Evolutionary conservation across 1,140 invertebrate genomes (phyloP).

Genomic region (Ceratosolen solmsi): DNA sequence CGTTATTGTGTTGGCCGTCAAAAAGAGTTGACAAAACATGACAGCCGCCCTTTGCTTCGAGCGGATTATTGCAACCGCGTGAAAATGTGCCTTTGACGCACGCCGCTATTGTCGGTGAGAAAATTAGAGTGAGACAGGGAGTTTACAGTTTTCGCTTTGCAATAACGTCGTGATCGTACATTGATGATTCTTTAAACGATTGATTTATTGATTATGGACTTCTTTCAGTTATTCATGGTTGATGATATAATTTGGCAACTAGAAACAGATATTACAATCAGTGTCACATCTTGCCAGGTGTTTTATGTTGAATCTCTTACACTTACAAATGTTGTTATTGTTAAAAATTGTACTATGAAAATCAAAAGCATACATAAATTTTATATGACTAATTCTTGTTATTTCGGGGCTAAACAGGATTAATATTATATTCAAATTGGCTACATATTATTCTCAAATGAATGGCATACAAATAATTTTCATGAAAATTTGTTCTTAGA

Average conservation of each 20-base stretch:
- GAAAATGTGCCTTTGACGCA: slow-evolving; percentile 39
- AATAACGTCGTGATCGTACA: neutral
- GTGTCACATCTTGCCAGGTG: too few species aligned
- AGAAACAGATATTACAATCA: neutral
- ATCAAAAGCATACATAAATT: too few species aligned
- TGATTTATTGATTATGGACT: neutral
- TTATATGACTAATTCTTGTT: too few species aligned
- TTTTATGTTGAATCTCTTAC: too few species aligned
- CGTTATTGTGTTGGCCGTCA: slow-evolving; percentile 50
- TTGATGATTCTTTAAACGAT: slow-evolving; percentile 3
- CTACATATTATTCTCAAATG: too few species aligned
- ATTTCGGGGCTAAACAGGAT: too few species aligned
- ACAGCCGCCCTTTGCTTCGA: slow-evolving; percentile 47
- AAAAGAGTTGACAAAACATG: slow-evolving; percentile 72
- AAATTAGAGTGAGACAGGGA: slow-evolving; percentile 7
- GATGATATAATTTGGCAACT: neutral
- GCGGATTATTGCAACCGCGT: slow-evolving; percentile 44
- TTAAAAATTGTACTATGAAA: too few species aligned
- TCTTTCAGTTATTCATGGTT: neutral
- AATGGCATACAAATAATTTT: too few species aligned
- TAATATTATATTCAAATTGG: too few species aligned
- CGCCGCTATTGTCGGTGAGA: neutral
- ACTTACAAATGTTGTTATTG: too few species aligned
- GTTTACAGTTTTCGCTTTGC: neutral
- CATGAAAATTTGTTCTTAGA: too few species aligned